Evolutionary conservation across 2,113 vertebrate species (phyloP), one percentile per base, ranked within the genome.

Genomic region (Caloenas nicobarica): DNA sequence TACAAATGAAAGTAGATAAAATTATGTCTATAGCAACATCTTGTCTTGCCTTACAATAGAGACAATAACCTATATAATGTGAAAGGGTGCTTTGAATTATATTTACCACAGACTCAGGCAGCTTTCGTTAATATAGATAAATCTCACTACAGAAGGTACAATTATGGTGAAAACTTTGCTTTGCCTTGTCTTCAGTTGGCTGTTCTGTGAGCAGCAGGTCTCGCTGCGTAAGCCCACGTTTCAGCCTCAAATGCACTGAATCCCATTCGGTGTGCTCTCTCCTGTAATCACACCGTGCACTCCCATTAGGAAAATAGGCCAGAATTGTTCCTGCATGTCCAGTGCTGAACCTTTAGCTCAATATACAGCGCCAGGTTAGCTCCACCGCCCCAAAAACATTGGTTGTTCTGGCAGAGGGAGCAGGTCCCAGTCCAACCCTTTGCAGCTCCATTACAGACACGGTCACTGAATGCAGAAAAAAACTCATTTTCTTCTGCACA

Each of bases 301-400:
- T 93, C 66, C n/a, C 46, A 56, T 89, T 62, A 73, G 94, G 79
- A 82, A 76, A 80, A 53, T 24, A 79, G 92, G 66, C 40, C 68
- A 25, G 86, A 83, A 74, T 56, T 86, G 86, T 81, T 91, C 51
- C 15, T 18, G 72, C 29, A 81, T 70, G 86, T 83, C 64, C 72
- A 93, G 60, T 40, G n/a, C 77, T 91, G 91, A 92, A 84, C 38
- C 86, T 64, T 88, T 78, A 83, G 31, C 66, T 73, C 68, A 89
- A 81, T 11, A 38, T 5, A n/a, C 26, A 31, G 48, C 16, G 48
- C 61, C 88, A 91, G 65, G 38, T 48, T 36, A 79, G 90, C 51
- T 90, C 56, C 72, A 46, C 23, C 74, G 86, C 38, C 44, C 48
- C 80, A 74, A 77, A 53, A 56, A 50, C 6, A 21, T 11, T 74